Evolutionary conservation across 2,888 invertebrate genomes (phyloP).

Genomic region (Beris morrisii): DNA sequence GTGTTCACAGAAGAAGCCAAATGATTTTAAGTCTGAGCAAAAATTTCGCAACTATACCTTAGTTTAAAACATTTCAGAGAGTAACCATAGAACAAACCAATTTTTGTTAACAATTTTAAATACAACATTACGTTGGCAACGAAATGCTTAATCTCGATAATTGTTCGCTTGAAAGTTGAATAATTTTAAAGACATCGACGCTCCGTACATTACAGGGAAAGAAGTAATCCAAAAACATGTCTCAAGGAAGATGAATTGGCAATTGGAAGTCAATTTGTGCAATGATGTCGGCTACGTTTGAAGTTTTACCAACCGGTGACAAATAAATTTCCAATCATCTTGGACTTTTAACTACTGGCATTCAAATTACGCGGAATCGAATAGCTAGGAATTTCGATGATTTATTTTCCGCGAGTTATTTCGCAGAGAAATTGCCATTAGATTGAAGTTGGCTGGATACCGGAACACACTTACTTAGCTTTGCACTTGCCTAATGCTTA

Average conservation of each 20-base stretch:
- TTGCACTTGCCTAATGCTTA: background rate
- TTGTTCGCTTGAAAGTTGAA: too few species aligned
- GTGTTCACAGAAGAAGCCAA: too few species aligned
- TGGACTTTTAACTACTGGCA: constrained; percentile 31
- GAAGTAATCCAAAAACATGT: constrained; percentile 20
- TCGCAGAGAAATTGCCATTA: constrained; percentile 10
- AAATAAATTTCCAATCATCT: constrained; percentile 31
- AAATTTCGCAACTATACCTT: too few species aligned
- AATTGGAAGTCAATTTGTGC: constrained; percentile 18
- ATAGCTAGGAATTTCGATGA: constrained; percentile 32
- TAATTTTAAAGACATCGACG: too few species aligned
- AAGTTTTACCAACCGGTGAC: constrained; percentile 11
- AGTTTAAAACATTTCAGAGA: too few species aligned
- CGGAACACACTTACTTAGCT: too few species aligned
- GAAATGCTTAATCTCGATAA: too few species aligned
- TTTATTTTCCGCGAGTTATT: constrained; percentile 33
- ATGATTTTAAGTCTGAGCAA: too few species aligned
- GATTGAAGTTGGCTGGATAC: too few species aligned
- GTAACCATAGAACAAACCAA: too few species aligned
- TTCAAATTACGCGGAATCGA: constrained; percentile 38
- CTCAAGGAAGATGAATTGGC: constrained; percentile 18
- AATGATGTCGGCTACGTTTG: constrained; percentile 20
- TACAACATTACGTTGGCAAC: too few species aligned
- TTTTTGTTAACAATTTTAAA: too few species aligned
- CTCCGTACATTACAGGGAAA: background rate